Conservation (phyloP, 2,888 invertebrate genomes). For the Hirtodrosophila confusa region DNA sequence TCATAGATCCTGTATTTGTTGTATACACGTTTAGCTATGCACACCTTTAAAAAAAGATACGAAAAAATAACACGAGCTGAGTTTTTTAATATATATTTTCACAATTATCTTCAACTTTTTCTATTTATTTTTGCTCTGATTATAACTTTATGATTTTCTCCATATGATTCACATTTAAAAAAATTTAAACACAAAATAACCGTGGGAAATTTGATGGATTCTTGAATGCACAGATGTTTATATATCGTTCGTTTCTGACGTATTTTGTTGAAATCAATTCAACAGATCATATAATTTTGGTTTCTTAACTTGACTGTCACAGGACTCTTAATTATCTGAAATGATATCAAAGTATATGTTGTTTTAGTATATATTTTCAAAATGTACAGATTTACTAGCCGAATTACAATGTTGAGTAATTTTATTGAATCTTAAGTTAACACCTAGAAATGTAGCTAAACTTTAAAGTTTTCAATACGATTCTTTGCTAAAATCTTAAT, state of each 20-base stretch:
- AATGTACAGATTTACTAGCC: too few relatives aligned
- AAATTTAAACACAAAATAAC: slow-evolving; percentile 47
- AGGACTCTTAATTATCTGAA: slow-evolving; percentile 62
- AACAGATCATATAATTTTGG: slow-evolving; percentile 11
- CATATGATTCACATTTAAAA: slow-evolving; percentile 6
- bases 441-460: too few relatives aligned
- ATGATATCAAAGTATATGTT: slow-evolving; percentile 26
- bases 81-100: not conserved
- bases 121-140: slow-evolving; percentile 25
- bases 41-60: slow-evolving; percentile 49
- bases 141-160: slow-evolving; percentile 38
- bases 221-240: slow-evolving; percentile 8
- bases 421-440: too few relatives aligned
- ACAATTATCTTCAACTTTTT: not conserved
- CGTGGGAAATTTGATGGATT: slow-evolving; percentile 34
- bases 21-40: slow-evolving; percentile 3
- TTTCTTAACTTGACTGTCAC: slow-evolving; percentile 48
- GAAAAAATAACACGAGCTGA: slow-evolving; percentile 15
- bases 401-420: too few relatives aligned
- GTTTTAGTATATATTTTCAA: not conserved
- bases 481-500: too few relatives aligned
- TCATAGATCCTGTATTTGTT: slow-evolving; percentile 11
- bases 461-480: too few relatives aligned
- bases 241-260: slow-evolving; percentile 4
- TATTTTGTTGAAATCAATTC: slow-evolving; percentile 9